Conservation (phyloP, 2,888 invertebrate species). For the Melinaea menophilus region DNA sequence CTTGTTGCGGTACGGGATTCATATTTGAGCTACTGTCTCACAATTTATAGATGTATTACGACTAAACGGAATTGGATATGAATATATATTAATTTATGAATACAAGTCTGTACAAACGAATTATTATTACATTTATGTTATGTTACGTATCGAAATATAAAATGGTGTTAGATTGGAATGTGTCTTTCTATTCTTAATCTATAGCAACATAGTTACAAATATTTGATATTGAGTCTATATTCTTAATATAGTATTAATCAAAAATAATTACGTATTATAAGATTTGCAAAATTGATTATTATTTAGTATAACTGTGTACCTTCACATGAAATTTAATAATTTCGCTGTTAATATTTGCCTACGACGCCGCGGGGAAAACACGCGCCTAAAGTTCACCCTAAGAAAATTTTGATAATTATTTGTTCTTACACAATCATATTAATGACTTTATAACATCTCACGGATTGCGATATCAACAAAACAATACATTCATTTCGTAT, state of each 20-base stretch:
- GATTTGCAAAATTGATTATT: not conserved
- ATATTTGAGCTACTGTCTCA: slow-evolving; percentile 69
- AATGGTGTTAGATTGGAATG: no score
- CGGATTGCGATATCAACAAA: no score
- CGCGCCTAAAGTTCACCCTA: slow-evolving; percentile 50
- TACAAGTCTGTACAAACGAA: no score
- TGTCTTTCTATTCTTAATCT: not conserved
- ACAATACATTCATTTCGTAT: not conserved
- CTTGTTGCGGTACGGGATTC: slow-evolving; percentile 72
- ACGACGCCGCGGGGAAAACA: slow-evolving; percentile 46
- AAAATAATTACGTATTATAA: not conserved
- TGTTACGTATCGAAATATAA: no score
- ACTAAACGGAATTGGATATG: slow-evolving; percentile 10
- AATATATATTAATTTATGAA: slow-evolving; percentile 1
- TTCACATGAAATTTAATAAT: slow-evolving; percentile 45
- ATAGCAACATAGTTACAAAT: not conserved
- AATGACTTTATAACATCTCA: slow-evolving; percentile 5
- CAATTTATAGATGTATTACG: slow-evolving; percentile 49
- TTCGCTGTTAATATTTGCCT: slow-evolving; percentile 41
- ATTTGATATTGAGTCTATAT: not conserved
- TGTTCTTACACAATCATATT: slow-evolving; percentile 38
- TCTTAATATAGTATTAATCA: not conserved
- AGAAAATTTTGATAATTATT: slow-evolving; percentile 56
- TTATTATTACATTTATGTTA: no score
- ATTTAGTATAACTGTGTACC: not conserved